phyloP scores from a whole-genome alignment of 2,797 vertebrate species.

The Dendrocincla fuliginosa region DNA sequence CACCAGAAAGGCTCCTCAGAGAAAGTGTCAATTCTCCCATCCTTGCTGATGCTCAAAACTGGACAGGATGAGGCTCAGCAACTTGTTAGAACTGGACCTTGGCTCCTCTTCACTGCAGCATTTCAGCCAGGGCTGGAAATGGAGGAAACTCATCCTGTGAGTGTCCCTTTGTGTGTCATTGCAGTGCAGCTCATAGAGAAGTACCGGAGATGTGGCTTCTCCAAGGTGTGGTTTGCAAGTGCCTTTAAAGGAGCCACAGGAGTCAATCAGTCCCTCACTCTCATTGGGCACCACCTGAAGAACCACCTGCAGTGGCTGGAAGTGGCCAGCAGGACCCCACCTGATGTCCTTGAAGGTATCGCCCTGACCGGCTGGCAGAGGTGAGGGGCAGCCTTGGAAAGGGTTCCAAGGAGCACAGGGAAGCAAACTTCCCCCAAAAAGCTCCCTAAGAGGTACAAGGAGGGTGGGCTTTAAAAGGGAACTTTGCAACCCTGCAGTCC shows the following conservation, averaged over 20 bases:
- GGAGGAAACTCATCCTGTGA: background rate
- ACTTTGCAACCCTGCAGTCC: background rate
- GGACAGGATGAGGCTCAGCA: background rate
- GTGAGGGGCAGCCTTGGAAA: constrained; percentile 62
- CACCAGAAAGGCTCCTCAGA: background rate
- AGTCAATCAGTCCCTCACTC: constrained; percentile 83
- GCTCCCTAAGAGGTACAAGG: background rate
- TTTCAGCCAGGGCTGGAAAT: background rate
- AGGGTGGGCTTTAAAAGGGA: background rate
- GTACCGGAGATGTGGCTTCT: constrained; percentile 84
- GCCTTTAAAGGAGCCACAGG: constrained; percentile 95
- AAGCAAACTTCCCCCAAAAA: background rate
- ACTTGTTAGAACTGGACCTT: background rate
- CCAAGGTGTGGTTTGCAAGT: constrained; percentile 90
- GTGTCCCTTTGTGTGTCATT: background rate
- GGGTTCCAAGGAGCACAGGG: background rate
- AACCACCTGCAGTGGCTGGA: constrained; percentile 91
- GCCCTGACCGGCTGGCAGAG: constrained; percentile 95
- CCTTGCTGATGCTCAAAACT: background rate
- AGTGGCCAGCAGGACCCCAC: constrained; percentile 75
- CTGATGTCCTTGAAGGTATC: constrained; percentile 83
- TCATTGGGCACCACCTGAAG: constrained; percentile 87
- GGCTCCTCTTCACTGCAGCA: background rate
- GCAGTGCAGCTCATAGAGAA: constrained; percentile 88
- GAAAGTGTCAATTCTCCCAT: background rate